phyloP scores from a whole-genome alignment of 2,888 invertebrate species.

The Harpagoxenus sublaevis region DNA sequence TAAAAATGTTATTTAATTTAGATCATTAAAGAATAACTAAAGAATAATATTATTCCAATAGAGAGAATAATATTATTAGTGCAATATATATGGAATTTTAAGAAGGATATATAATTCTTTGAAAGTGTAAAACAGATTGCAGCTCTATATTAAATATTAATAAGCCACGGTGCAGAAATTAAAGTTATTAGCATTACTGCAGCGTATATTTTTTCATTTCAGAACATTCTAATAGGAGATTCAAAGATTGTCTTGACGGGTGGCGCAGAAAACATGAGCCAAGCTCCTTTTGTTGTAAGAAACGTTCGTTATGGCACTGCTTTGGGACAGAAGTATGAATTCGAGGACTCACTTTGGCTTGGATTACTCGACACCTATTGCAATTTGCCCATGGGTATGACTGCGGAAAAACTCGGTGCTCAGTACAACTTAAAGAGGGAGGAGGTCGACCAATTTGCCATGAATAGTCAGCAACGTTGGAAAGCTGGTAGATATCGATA shows the following conservation, averaged over 20 bases:
- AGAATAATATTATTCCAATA: not conserved
- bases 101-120: not conserved
- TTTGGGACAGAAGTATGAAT: conserved; percentile 91
- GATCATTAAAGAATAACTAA: not conserved
- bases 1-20: conserved; percentile 19
- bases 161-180: not conserved
- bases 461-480: conserved; percentile 95
- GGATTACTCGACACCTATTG: conserved; percentile 95
- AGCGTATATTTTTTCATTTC: conserved; percentile 64
- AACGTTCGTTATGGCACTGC: conserved; percentile 95
- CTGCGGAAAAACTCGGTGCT: conserved; percentile 97
- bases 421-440: conserved; percentile 93
- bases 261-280: conserved; percentile 98
- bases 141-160: conserved; percentile 14
- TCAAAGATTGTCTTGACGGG: conserved; percentile 96
- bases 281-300: conserved; percentile 94
- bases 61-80: not conserved
- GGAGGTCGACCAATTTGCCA: conserved; percentile 94
- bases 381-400: conserved; percentile 97
- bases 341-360: conserved; percentile 97
- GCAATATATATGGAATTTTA: not conserved
- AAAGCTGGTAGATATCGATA: conserved; percentile 89
- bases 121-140: not conserved
- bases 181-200: conserved; percentile 49
- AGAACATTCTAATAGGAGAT: conserved; percentile 95